Base-by-base conservation (phyloP, 2,888 invertebrate species). In the Scelioninae gen. 1 region DNA sequence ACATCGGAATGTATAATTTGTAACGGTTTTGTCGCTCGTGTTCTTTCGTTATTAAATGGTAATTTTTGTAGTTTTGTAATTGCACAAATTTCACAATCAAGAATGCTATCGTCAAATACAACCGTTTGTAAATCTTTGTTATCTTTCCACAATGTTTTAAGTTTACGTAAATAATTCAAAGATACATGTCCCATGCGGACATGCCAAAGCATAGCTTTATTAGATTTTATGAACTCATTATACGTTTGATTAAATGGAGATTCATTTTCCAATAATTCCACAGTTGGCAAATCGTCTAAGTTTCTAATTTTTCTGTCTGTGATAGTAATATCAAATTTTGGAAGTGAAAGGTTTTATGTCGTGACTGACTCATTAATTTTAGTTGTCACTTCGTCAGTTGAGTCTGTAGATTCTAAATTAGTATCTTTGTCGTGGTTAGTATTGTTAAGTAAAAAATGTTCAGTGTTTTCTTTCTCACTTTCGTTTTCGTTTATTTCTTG, bases 21-120 rank as follows among this genome's bases (percentile, higher is more conserved):
- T 10, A 87, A 47, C 10, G 85, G 84, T 40, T 55, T 43, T 7
- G 75, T 80, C 1, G 86, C 85, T 62, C 60, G 60, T 40, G 49
- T 58, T 32, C 84, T 56, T 11, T 29, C 43, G 40, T 55, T 51
- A 16, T 56, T 80, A 32, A 86, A 85, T 4, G 86, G 85, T 60
- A 84, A 38, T 77, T 82, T 87, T 49, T 86, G 78, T 1, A 86
- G 56, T 81, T 87, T 87, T 0, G 87, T 55, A 7, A 87, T 49
- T n/a, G 65, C 63, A 56, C 85, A 87, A 8, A 85, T 58, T 71
- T 87, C 85, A 74, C 87, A 87, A 15, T 87, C 84, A 60, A 71
- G 38, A 16, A 86, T 77, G 45, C 38, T 16, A 15, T 85, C 84
- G 55, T 84, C 69, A 68, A 86, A 87, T 10, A 43, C 80, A 53